Evolutionary conservation across 2,113 vertebrate genomes (phyloP), one percentile per base, ranked within the genome.

Genomic region (Bagarius yarrelli): DNA sequence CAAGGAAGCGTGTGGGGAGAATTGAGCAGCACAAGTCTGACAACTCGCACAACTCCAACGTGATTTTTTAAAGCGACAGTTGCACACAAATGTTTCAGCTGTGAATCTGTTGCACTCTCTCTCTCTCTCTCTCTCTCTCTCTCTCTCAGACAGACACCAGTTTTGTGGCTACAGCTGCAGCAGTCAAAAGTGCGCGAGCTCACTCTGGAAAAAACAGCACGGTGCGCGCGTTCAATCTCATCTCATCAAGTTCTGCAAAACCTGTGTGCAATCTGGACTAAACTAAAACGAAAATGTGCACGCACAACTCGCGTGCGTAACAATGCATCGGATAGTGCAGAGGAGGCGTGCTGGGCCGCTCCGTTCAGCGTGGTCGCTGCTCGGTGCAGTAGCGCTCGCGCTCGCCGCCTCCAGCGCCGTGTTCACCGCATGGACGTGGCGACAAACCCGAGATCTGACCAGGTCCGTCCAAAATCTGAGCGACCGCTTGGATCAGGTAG

Each of bases 371-470:
- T 94, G 92, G 93, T 90, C 89, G 74, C 90, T 89, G 50, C 88
- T 93, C 87, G 91, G 92, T n/a, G 87, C 91, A 85, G 85, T 92
- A 78, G 93, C 93, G 57, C 86, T 94, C 83, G 90, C 91, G 63
- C 88, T 94, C 84, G 93, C 93, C 78, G 90, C 90, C 4, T 92
- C 91, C 90, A 94, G 93, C 85, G 91, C 91, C 72, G 79, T 93
- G n/a, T 93, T 94, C 40, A 93, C 92, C 84, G 92, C 90, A 79
- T 94, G 93, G 92, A 93, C 93, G 25, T 93, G 92, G 93, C 83
- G 92, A 64, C 93, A 94, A 85, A 94, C 92, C 72, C 91, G 90
- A 76, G 92, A 93, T 87, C 87, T 94, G 90, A 92, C 92, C 18
- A 90, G 89, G 84, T 94, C 93, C 83, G 92, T 94, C 71, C 89